Evolutionary conservation across 2,113 vertebrate genomes (phyloP), one percentile per base, ranked within the genome.

Genomic region (Pseudolaguvia tuberculata): DNA sequence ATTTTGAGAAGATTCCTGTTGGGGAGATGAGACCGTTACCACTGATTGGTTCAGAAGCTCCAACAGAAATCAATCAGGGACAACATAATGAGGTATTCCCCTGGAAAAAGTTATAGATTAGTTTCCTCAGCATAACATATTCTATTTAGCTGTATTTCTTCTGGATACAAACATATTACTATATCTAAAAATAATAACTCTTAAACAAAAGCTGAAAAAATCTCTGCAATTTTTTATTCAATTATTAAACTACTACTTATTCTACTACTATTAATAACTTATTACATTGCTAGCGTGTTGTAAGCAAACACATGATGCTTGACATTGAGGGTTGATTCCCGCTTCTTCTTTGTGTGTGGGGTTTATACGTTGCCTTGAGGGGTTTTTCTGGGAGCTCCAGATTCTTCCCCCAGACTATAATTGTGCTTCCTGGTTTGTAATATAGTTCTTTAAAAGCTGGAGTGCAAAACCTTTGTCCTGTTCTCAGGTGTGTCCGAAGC

Each of bases 1-100:
- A 97, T 83, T 87, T 98, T 70, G 96, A 99, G 83, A 91, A 86
- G 14, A 77, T 95, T 81, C 91, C 94, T 4, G 86, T 94, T 75
- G 88, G 90, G 70, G 94, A 94, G 69, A 87, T 88, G 5, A 91
- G 81, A 35, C 82, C 87, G 2, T 86, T 91, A 72, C 81, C 85
- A 70, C 70, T 86, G 59, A 85, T 76, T 76, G 87, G 82, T 23
- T n/a, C 69, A 23, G 75, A 84, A 17, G 78, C 45, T 4, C 53
- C 51, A 58, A 81, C 78, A 59, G 82, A 70, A 51, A 81, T 76
- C 77, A 90, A 78, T 0, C 92, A 94, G 66, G 87, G 61, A 0
- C 90, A 96, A 81, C 91, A 93, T 81, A 94, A 89, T 78, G 94
- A 97, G 96, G 96, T 92, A 87, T 76, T 14, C 18, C 42, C 6